Conservation (phyloP, 2,113 vertebrate species). For the Tetraodon nigroviridis region DNA sequence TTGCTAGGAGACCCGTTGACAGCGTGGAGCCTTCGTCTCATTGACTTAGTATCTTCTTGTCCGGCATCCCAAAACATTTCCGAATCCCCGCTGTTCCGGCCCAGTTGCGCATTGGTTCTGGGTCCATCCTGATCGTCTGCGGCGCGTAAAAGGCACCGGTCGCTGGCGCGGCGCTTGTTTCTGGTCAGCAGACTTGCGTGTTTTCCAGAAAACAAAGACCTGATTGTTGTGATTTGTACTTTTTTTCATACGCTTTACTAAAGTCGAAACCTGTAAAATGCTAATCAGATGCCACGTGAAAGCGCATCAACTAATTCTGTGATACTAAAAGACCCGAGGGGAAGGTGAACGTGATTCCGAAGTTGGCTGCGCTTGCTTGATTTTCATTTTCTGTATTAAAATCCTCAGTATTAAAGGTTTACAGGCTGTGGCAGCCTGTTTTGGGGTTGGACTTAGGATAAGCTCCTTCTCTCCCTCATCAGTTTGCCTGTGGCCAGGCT, state of each 20-base stretch:
- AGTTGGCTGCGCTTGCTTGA: background rate
- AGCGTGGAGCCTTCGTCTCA: conserved; percentile 61
- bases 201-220: conserved; percentile 51
- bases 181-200: conserved; percentile 50
- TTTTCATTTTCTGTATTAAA: background rate
- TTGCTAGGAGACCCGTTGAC: conserved; percentile 76
- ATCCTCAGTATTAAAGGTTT: background rate
- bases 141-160: conserved; percentile 40
- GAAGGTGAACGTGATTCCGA: background rate
- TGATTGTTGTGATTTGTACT: conserved; percentile 48
- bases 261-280: background rate
- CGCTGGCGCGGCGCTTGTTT: conserved; percentile 22
- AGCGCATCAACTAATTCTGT: background rate
- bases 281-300: background rate
- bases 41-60: conserved; percentile 45
- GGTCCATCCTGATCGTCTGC: conserved; percentile 26
- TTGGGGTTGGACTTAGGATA: conserved; percentile 4
- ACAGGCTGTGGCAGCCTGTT: conserved; percentile 6
- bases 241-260: background rate
- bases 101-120: conserved; percentile 11
- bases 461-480: conserved; percentile 29
- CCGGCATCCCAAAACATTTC: conserved; percentile 45
- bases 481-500: conserved; percentile 27
- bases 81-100: background rate
- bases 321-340: background rate